phyloP scores from a whole-genome alignment of 2,113 vertebrate species.

The Leucosticte australis region DNA sequence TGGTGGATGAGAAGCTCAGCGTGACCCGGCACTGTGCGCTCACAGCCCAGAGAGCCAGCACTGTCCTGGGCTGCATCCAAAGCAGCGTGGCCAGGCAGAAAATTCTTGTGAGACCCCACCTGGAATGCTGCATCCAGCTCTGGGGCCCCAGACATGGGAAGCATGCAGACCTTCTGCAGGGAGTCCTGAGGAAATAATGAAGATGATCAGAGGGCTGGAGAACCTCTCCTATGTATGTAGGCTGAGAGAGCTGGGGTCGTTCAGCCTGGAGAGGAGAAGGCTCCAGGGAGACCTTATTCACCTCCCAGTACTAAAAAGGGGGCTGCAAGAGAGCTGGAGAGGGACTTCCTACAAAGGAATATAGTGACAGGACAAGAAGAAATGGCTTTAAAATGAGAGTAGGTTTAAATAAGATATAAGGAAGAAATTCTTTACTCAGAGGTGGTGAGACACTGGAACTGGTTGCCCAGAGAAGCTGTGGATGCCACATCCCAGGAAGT shows the following conservation, averaged over 20 bases:
- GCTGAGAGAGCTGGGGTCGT: neutral
- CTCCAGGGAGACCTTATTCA: neutral
- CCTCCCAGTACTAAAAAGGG: neutral
- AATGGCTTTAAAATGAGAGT: neutral
- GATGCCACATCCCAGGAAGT: neutral
- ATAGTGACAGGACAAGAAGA: neutral
- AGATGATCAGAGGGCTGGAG: neutral
- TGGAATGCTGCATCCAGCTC: neutral
- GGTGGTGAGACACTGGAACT: neutral
- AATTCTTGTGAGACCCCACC: neutral
- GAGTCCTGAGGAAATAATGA: neutral
- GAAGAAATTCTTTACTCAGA: neutral
- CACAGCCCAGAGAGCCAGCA: neutral
- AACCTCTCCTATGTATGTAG: accelerated
- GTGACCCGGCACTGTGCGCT: accelerated
- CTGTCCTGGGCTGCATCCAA: neutral
- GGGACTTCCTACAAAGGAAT: neutral
- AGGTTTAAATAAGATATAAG: neutral
- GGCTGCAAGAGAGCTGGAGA: neutral
- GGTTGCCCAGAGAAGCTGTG: neutral
- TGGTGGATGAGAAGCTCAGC: neutral
- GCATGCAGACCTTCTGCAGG: accelerated
- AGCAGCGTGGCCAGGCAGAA: accelerated
- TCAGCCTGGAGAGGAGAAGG: neutral
- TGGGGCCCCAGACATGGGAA: neutral